Evolutionary conservation across 2,113 vertebrate genomes (phyloP).

Genomic region (Notothenia rossii): DNA sequence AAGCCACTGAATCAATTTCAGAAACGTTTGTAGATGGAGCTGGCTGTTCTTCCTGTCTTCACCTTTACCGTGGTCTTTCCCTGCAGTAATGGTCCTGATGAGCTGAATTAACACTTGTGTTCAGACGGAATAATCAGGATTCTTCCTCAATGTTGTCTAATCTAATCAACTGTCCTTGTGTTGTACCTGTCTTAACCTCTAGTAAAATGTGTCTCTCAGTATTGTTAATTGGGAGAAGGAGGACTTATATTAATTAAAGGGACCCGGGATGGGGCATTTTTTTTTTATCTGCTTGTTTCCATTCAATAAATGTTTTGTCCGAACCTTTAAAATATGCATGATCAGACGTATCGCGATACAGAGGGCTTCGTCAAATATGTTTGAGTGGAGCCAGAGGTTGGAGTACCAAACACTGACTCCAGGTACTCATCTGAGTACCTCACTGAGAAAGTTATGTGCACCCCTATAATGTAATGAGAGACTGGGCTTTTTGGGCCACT

Average conservation of each 20-base stretch:
- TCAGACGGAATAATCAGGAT: neutral
- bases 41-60: neutral
- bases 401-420: no score
- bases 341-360: neutral
- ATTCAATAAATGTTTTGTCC: neutral
- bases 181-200: neutral
- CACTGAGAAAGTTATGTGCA: no score
- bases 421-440: no score
- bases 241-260: neutral
- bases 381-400: no score
- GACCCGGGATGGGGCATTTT: neutral
- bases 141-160: constrained; percentile 1
- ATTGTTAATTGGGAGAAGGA: neutral
- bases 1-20: neutral
- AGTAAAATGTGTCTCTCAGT: neutral
- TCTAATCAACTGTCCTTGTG: neutral
- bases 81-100: neutral
- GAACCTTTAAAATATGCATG: neutral
- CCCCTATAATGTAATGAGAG: no score
- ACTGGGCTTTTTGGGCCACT: no score
- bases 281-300: neutral
- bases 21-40: constrained; percentile 23
- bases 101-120: neutral
- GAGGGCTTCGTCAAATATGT: no score
- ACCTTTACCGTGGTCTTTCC: neutral